These are phyloP conservation scores for Epinotia demarniana DNA, from an alignment of 2,888 invertebrate species.

Conservation along the genomic window DNA sequence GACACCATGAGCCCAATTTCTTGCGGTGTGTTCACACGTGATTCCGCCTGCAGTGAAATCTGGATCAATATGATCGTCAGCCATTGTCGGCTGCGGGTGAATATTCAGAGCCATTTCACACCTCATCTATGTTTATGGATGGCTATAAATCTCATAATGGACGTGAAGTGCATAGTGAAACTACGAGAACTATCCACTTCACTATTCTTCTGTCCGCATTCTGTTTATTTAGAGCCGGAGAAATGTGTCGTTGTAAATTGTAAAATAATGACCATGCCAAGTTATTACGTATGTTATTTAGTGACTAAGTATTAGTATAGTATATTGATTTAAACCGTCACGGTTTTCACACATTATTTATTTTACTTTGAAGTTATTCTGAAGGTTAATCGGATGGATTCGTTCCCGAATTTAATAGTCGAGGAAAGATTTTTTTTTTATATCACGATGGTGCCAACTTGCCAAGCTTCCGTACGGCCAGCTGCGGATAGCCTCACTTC, in stretches of 20 bases:
- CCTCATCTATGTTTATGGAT: constrained; percentile 36
- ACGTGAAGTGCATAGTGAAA: constrained; percentile 15
- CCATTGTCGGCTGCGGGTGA: constrained; percentile 18
- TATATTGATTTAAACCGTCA: no score
- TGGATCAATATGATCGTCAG: constrained; percentile 38
- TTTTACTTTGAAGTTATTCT: no score
- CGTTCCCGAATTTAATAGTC: no score
- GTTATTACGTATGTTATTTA: background rate
- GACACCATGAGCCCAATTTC: constrained; percentile 34
- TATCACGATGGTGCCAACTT: no score
- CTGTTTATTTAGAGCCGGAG: background rate
- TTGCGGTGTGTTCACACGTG: constrained; percentile 23
- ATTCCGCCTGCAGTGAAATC: constrained; percentile 36
- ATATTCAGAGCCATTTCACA: constrained; percentile 37
- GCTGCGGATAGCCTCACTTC: no score
- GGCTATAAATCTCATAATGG: constrained; percentile 19
- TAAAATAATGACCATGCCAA: background rate
- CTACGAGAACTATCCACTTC: constrained; percentile 2
- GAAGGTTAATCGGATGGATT: no score
- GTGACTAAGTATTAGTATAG: no score
- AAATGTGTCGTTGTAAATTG: background rate
- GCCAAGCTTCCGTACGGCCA: no score
- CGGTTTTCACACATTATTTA: no score
- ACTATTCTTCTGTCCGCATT: background rate
- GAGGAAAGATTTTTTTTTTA: no score